Evolutionary conservation across 2,888 invertebrate genomes (phyloP), one percentile per base, ranked within the genome.

Genomic region (Eristalinus aeneus): DNA sequence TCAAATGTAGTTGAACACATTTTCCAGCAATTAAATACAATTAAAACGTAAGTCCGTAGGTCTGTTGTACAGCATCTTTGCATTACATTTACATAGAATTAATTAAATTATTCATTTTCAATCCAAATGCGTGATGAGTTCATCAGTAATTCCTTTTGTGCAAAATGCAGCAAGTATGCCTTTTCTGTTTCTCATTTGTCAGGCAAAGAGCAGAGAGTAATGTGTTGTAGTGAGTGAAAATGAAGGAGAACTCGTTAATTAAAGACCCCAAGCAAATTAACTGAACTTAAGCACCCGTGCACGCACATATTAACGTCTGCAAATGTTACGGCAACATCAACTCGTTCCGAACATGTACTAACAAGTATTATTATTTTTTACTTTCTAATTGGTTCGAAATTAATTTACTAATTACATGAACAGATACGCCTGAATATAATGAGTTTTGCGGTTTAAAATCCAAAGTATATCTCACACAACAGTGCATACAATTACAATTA

Each of bases 241-340:
- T 78, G 86, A 86, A 86, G 86, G 86, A 86, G 86, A 86, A 86
- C 86, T 86, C 86, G 86, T 86, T 86, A 86, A 82, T 86, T 86
- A 86, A 82, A 82, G 77, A 82, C 86, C 86, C 69, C 77, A 82
- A 86, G 86, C 73, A 86, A 86, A 82, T 72, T 77, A 72, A 78
- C 82, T 86, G 86, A 86, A 86, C 86, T 86, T 74, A 82, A 71
- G 77, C 82, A 82, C 77, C 74, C 65, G 86, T 74, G 71, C 82
- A 86, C 82, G 86, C 82, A 86, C 69, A 86, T 56, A 56, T 86
- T 86, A 86, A 67, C 81, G 82, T 71, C 82, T 82, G 82, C 78
- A 78, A 82, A 82, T 74, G 73, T 69, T 76, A 65, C 63, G 64
- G 81, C 65, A 69, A 72, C 20, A 79, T 67, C 27, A 27, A 85